Base-by-base conservation (phyloP, 2,113 vertebrate genomes). In the Nipponia nippon region DNA sequence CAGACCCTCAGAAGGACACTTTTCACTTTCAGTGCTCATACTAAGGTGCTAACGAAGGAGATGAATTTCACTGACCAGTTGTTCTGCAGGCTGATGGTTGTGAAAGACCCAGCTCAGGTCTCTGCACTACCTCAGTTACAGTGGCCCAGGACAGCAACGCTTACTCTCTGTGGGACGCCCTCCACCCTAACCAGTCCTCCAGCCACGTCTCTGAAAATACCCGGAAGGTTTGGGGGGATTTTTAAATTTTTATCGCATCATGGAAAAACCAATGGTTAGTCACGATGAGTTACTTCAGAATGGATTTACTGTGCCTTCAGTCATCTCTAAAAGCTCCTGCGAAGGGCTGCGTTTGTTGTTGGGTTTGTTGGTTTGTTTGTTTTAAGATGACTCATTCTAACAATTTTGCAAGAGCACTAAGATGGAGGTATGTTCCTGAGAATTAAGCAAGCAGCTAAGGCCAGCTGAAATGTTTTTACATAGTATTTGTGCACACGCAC, bases 1-100 rank as follows among this genome's bases (percentile, higher is more conserved):
- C 70, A 96, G 93, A 82, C 8, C 82, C 59, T 89, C 67, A 53
- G 29, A 89, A 91, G 70, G 94, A 91, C 85, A 26, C 75, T 90
- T 71, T 84, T 17, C 59, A 91, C 62, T 89, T 95, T 87, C 49
- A 13, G 22, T 75, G 18, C 62, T 91, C 4, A 0, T 89, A 11
- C 36, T 83, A 80, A 96, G 96, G 75, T 97, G 82, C 89, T 97
- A 70, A 94, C 10, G 42, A 92, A 79, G 90, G 86, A 90, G 44
- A 18, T 34, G 3, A 40, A 42, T 94, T 83, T 70, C 8, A 3
- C 66, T 83, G 84, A 52, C 34, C 42, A 2, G 2, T 55, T 76
- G 18, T 7, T 89, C 40, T 83, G 50, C 27, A 61, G 75, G 58
- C 38, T 83, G 36, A 12, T 66, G 53, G 34, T 23, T 91, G 32